Base-by-base conservation (phyloP, 2,888 invertebrate genomes). In the Dryobota labecula region DNA sequence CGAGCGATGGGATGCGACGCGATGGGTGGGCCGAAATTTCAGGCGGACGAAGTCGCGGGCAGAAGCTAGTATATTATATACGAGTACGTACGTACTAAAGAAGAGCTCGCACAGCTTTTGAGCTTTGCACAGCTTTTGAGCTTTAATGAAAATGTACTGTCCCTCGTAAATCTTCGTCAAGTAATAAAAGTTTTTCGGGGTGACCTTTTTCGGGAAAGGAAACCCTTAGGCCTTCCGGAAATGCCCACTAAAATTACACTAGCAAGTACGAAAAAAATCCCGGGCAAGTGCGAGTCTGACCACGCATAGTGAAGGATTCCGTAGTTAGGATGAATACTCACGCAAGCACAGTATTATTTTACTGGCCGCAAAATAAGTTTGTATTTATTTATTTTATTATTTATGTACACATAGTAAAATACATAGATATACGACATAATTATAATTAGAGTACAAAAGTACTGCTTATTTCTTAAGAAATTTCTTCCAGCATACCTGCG, bases 101-200 rank as follows among this genome's bases (percentile, higher is more conserved):
- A 43, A 43, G 7, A 61, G 41, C 72, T 60, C 33, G 54, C 78
- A 54, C 33, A 47, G 33, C 27, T 36, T 11, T 53, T 15, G 15
- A 27, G 41, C 53, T 41, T 18, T 78, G 54, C 78, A 54, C 33
- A 47, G 33, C 27, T 36, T 11, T 53, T 15, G 15, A 27, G 41
- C 53, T 41, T 18, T 78, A 72, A 74, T 72, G 47, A 78, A 60
- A 60, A 72, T 33, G 18, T 54, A 36, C 36, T 13, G 27, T 20
- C 47, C 5, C 72, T 60, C 78, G 47, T 72, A 78, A 78, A 60
- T 60, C 24, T 30, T 36, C 4, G 47, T 49, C 73, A 20, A 47
- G 51, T 49, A 49, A 72, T 70, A 61, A 78, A 78, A 43, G 27
- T 49, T 61, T 60, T 54, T 53, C 27, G 0, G 33, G 18, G 13